phyloP scores from a whole-genome alignment of 2,113 vertebrate species.

The Plectropomus leopardus region DNA sequence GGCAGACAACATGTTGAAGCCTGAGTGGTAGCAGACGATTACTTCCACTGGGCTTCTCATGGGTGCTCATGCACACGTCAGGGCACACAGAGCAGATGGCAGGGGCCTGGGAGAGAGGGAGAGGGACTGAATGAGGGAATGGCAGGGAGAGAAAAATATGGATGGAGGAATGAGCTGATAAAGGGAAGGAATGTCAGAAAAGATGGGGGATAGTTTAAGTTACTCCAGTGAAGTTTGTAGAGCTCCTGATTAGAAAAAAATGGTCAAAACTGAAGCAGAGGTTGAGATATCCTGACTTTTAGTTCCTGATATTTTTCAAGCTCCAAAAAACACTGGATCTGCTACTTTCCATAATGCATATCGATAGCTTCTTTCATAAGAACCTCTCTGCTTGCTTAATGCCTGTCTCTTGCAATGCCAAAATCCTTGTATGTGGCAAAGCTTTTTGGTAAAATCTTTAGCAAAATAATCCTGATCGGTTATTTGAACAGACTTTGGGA shows the following conservation, averaged over 20 bases:
- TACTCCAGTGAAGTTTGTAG: not conserved
- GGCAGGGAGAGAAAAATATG: conserved; percentile 31
- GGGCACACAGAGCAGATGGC: conserved; percentile 78
- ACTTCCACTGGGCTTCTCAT: conserved; percentile 78
- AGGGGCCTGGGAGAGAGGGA: conserved; percentile 51
- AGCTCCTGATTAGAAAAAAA: not conserved
- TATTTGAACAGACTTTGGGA: not conserved
- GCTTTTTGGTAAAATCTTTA: not conserved
- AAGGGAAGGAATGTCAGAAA: conserved; percentile 34
- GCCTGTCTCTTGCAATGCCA: not conserved
- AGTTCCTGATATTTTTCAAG: not conserved
- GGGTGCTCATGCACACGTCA: conserved; percentile 76
- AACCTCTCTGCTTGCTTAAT: not conserved
- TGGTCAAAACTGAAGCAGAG: not conserved
- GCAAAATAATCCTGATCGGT: not conserved
- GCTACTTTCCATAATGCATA: not conserved
- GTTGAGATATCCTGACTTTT: not conserved
- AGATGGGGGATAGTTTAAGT: not conserved
- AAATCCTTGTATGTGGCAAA: not conserved
- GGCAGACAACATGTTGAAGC: conserved; percentile 78
- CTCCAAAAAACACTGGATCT: not conserved
- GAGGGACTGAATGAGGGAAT: conserved; percentile 40
- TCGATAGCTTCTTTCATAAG: not conserved
- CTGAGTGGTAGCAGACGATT: conserved; percentile 79
- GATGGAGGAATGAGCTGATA: conserved; percentile 32